A percentile compares a stretch with the other conserved stretches of the same genome.
Evolutionary conservation across 2,797 vertebrate species (phyloP).

Genomic region (Pterois miles): DNA sequence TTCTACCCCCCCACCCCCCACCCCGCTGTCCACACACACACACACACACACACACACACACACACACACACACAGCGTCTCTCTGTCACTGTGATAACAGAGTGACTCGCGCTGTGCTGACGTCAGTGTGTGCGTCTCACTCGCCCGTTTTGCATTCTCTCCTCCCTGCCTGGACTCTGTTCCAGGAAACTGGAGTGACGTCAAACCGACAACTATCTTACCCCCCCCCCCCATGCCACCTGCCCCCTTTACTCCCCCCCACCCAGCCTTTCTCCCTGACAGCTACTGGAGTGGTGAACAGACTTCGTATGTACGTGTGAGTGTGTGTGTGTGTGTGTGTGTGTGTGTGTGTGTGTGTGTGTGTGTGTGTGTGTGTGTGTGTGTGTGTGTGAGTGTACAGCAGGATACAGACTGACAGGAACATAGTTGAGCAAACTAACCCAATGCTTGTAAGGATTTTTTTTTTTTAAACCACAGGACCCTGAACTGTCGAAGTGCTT

Average conservation of each 20-base stretch:
- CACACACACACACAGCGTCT: neutral
- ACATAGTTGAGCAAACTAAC: conserved; percentile 33
- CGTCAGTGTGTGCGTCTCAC: conserved; percentile 89
- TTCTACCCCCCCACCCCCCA: neutral
- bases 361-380: neutral
- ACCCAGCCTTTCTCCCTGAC: conserved; percentile 47
- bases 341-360: neutral
- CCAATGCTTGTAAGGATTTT: neutral
- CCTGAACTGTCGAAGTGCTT: neutral
- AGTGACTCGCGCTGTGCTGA: conserved; percentile 85
- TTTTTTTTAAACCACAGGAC: neutral
- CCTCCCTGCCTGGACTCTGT: conserved; percentile 73
- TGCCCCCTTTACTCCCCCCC: conserved; percentile 1
- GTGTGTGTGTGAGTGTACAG: conserved; percentile 1
- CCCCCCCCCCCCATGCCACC: conserved; percentile 8
- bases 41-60: conserved; percentile 15
- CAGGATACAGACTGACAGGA: conserved; percentile 23
- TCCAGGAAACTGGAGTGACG: conserved; percentile 85
- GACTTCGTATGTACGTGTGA: neutral
- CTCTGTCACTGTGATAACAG: conserved; percentile 82
- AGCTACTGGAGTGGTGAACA: conserved; percentile 32
- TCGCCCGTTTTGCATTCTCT: conserved; percentile 88
- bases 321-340: no score
- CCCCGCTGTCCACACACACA: neutral
- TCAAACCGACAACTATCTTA: conserved; percentile 74